These are phyloP conservation scores for Galerucella calmariensis DNA, from an alignment of 2,888 invertebrate species.

Conservation along the genomic window DNA sequence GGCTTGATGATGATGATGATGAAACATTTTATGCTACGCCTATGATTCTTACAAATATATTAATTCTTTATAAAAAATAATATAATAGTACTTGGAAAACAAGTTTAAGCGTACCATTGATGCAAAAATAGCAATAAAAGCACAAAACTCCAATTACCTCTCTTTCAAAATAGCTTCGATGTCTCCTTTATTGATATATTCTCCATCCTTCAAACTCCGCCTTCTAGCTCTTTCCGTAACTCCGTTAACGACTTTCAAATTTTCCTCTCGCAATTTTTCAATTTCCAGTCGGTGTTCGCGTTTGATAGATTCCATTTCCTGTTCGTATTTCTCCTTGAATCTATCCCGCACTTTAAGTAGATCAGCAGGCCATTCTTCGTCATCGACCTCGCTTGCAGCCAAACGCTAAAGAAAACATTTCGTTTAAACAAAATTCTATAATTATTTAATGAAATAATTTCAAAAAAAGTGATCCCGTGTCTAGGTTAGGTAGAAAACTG, in stretches of 20 bases:
- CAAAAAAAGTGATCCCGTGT: too few relatives aligned
- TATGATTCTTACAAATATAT: too few relatives aligned
- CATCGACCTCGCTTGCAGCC: conserved; percentile 74
- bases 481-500: too few relatives aligned
- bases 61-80: too few relatives aligned
- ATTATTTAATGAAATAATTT: neutral
- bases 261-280: conserved; percentile 59
- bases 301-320: conserved; percentile 70
- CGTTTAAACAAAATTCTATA: neutral
- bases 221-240: conserved; percentile 59
- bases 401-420: conserved; percentile 69
- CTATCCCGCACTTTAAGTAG: conserved; percentile 77
- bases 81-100: too few relatives aligned
- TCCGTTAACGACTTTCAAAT: conserved; percentile 57
- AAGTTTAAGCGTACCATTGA: too few relatives aligned
- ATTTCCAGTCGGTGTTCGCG: conserved; percentile 74
- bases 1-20: too few relatives aligned
- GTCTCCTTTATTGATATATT: conserved; percentile 69
- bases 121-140: too few relatives aligned
- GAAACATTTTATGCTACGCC: too few relatives aligned
- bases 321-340: conserved; percentile 75
- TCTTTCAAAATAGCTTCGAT: conserved; percentile 70
- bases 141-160: conserved; percentile 63
- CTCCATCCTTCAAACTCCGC: conserved; percentile 55
- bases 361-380: conserved; percentile 82